These are phyloP conservation scores for Xestia rhomboidea DNA, from an alignment of 2,888 invertebrate species.

Conservation along the genomic window DNA sequence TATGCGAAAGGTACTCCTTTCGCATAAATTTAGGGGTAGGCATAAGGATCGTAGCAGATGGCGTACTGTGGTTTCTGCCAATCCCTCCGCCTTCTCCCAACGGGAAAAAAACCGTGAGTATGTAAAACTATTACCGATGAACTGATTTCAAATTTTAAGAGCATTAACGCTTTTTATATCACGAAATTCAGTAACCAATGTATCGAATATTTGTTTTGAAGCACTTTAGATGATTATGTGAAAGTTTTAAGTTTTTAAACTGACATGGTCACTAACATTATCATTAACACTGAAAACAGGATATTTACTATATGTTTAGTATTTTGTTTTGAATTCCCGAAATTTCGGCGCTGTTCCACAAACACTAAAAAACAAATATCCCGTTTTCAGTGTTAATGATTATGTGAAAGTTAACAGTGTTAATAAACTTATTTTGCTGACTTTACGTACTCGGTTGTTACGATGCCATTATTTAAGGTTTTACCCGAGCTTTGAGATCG, in stretches of 20 bases:
- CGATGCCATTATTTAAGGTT: conserved; percentile 13
- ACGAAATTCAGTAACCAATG: background rate
- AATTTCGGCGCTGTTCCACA: too few relatives aligned
- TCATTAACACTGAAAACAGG: too few relatives aligned
- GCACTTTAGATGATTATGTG: background rate
- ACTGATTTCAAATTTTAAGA: background rate
- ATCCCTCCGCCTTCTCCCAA: background rate
- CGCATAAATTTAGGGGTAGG: too few relatives aligned
- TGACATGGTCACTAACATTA: too few relatives aligned
- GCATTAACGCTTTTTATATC: background rate
- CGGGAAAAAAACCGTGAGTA: background rate
- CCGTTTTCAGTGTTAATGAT: too few relatives aligned
- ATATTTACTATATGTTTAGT: too few relatives aligned
- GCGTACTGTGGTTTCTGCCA: background rate
- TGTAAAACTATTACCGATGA: background rate
- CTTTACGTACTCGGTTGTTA: background rate
- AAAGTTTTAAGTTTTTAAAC: background rate
- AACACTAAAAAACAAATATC: too few relatives aligned
- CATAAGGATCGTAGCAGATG: background rate
- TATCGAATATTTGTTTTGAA: background rate
- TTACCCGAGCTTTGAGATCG: conserved; percentile 16
- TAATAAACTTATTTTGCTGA: conserved; percentile 1
- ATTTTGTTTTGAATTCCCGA: too few relatives aligned
- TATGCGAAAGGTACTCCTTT: background rate
- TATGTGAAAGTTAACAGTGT: background rate